Conservation (phyloP, 2,113 vertebrate genomes). For the Callipepla californica region DNA sequence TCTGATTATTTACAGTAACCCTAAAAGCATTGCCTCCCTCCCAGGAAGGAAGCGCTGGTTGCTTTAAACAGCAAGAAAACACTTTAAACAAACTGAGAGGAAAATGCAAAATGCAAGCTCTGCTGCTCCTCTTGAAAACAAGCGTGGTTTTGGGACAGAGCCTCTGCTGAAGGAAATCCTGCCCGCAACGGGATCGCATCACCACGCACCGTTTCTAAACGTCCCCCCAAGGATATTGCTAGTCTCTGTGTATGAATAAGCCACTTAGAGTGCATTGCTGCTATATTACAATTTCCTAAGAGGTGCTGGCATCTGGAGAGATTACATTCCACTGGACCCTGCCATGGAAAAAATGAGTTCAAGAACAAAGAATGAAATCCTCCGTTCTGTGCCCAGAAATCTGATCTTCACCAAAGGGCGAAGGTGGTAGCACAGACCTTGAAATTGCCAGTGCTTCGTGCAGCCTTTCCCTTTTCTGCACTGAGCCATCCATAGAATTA, state of each 20-base stretch:
- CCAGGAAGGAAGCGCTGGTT: constrained; percentile 49
- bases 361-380: constrained; percentile 74
- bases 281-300: constrained; percentile 71
- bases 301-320: constrained; percentile 75
- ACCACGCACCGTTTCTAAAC: not conserved
- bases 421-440: not conserved
- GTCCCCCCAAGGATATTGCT: not conserved
- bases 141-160: not conserved
- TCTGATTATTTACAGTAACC: constrained; percentile 49
- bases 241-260: constrained; percentile 63
- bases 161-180: not conserved
- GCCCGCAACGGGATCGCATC: not conserved
- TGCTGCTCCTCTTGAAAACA: not conserved
- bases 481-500: not conserved
- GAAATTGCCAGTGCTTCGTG: fast-evolving
- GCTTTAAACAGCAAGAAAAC: constrained; percentile 50
- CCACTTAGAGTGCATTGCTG: constrained; percentile 60
- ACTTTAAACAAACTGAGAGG: constrained; percentile 18
- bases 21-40: constrained; percentile 23
- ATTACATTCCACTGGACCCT: constrained; percentile 73
- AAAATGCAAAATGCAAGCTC: not conserved
- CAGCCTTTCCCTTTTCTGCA: not conserved
- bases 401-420: constrained; percentile 12
- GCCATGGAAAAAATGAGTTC: constrained; percentile 75
- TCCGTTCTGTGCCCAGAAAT: constrained; percentile 64